Base-by-base conservation (phyloP, 2,888 invertebrate species). In the Apotomis capreana region DNA sequence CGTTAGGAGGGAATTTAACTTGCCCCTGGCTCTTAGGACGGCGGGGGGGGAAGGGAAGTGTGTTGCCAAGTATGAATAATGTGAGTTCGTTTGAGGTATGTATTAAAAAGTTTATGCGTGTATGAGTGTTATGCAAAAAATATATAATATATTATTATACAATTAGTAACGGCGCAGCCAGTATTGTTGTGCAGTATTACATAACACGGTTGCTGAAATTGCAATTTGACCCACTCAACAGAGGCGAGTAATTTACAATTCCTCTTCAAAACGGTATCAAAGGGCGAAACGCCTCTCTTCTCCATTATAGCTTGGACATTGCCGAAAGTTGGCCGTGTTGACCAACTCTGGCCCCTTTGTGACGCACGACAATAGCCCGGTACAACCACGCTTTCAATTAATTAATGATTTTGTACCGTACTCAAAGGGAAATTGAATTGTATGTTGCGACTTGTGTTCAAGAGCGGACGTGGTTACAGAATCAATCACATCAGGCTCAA, bases 281-380 rank as follows among this genome's bases (percentile, higher is more conserved):
- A 69, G 68, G 61, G 37, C 57, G 40, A 37, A 9, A 46, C 40
- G 12, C 49, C 49, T 9, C 55, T 58, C 58, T 44, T 46, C 52
- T 64, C 54, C 15, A 44, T 57, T 65, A 65, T 46, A 65, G 65
- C 55, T 65, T 6, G 55, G 65, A 46, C 65, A 65, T 65, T 57
- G 65, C 55, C 55, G 64, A 65, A 65, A 65, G 65, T 65, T 57
- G 55, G 65, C 1, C 55, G 55, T 57, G 55, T 65, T 55, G 65
- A 65, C 65, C 65, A 57, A 65, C 55, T 65, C 65, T 44, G 15
- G 12, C 55, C 52, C 40, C 69, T 63, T 62, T 69, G 62, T 69
- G 57, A 37, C 9, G 49, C 61, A 62, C 69, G 37, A 63, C 69
- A 69, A 57, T 46, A 40, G 57, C 36, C 49, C 3, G 13, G 62